A percentile compares a stretch with the other conserved stretches of the same genome.
phyloP scores from a whole-genome alignment of 2,113 vertebrate genomes.

The Campylomormyrus numenius region DNA sequence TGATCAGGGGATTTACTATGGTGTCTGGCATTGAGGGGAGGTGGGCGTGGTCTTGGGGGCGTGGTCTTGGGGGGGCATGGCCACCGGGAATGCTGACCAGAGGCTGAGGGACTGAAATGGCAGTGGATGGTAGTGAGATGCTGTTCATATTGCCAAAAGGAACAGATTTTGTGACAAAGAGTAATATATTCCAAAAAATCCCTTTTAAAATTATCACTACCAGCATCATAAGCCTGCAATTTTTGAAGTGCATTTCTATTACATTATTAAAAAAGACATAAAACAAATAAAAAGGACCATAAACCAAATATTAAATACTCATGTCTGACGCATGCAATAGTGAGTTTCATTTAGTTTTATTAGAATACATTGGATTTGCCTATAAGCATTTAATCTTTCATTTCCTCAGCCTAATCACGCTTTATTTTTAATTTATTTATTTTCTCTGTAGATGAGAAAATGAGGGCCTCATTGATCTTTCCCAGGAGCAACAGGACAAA shows the following conservation, averaged over 20 bases:
- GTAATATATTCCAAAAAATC: neutral
- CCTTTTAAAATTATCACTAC: neutral
- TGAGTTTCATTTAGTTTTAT: slow-evolving; percentile 11
- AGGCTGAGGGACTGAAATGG: neutral
- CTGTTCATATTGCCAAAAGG: neutral
- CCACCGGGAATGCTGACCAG: neutral
- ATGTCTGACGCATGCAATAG: neutral
- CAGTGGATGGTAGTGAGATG: neutral
- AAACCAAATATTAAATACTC: slow-evolving; percentile 12
- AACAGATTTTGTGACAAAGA: neutral
- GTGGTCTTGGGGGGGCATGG: neutral
- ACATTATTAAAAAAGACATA: neutral
- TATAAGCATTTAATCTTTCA: neutral
- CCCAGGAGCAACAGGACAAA: neutral
- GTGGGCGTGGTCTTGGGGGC: neutral
- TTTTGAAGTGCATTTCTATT: neutral
- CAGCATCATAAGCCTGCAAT: neutral
- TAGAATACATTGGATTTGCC: neutral
- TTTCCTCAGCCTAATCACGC: neutral
- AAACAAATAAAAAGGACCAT: neutral
- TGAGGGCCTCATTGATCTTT: slow-evolving; percentile 1
- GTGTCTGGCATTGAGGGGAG: neutral
- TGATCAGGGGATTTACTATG: neutral
- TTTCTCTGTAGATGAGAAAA: neutral
- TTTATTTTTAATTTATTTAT: neutral